These are phyloP conservation scores for Mesembrinibis cayennensis DNA, from an alignment of 2,113 vertebrate species.

Conservation along the genomic window DNA sequence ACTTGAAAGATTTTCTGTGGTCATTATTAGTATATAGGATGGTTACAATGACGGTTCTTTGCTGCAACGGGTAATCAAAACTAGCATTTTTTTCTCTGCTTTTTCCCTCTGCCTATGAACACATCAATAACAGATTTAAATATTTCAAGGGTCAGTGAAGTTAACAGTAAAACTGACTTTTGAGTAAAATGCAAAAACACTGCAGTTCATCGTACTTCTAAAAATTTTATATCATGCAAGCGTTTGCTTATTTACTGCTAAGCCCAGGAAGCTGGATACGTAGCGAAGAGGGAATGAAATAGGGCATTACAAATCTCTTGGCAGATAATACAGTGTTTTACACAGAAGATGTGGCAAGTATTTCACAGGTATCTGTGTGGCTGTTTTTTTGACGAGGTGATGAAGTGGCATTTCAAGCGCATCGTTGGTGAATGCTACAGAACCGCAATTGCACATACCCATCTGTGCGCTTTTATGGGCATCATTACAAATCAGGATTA, in stretches of 20 bases:
- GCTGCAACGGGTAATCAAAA: neutral
- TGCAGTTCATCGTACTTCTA: neutral
- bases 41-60: neutral
- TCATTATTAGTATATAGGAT: neutral
- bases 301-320: neutral
- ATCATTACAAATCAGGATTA: neutral
- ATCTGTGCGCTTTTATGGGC: neutral
- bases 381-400: neutral
- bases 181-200: neutral
- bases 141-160: neutral
- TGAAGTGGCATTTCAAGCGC: conserved; percentile 19
- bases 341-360: neutral
- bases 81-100: neutral
- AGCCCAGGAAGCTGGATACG: neutral
- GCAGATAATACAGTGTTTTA: neutral
- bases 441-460: neutral
- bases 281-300: neutral
- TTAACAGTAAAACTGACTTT: neutral
- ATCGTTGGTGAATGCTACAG: neutral
- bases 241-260: neutral
- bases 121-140: neutral
- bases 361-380: neutral
- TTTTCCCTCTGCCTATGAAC: neutral
- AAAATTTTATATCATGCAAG: neutral
- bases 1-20: neutral